These are phyloP conservation scores for Platycheirus rosarum DNA, from an alignment of 2,888 invertebrate genomes.

Conservation along the genomic window DNA sequence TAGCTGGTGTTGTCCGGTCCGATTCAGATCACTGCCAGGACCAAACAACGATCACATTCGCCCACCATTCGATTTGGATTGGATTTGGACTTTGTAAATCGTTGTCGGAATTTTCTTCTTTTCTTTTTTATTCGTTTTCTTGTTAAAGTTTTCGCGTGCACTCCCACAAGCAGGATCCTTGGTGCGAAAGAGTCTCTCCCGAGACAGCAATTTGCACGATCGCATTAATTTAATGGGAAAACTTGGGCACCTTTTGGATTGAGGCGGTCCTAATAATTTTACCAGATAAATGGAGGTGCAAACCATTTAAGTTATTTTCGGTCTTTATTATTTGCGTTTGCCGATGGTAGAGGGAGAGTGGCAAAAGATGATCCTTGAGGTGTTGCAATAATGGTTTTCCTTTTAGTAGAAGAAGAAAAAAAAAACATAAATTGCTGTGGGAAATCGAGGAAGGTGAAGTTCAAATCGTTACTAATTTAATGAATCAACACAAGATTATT, in stretches of 20 bases:
- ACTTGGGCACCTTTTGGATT: constrained; percentile 70
- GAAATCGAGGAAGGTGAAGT: constrained; percentile 54
- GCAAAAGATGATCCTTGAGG: constrained; percentile 11
- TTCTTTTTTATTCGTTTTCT: constrained; percentile 4
- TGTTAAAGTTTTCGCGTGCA: constrained; percentile 65
- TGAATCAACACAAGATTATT: background rate
- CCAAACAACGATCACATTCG: constrained; percentile 63
- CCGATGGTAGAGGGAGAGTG: constrained; percentile 11
- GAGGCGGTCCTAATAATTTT: constrained; percentile 72
- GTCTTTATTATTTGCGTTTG: constrained; percentile 71
- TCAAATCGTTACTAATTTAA: constrained; percentile 58
- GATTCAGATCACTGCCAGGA: constrained; percentile 65
- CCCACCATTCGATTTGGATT: constrained; percentile 56
- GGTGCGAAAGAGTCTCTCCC: constrained; percentile 40
- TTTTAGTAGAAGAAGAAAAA: background rate
- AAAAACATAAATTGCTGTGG: constrained; percentile 34
- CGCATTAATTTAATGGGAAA: constrained; percentile 70
- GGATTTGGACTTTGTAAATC: constrained; percentile 50
- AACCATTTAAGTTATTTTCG: constrained; percentile 71
- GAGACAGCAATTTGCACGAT: constrained; percentile 69
- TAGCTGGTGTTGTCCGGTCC: constrained; percentile 21
- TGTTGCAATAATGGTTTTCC: constrained; percentile 29
- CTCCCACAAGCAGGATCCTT: constrained; percentile 58
- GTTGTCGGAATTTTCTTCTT: constrained; percentile 45
- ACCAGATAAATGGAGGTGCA: constrained; percentile 72